phyloP scores from a whole-genome alignment of 2,113 vertebrate genomes.

The Enhydra lutris region DNA sequence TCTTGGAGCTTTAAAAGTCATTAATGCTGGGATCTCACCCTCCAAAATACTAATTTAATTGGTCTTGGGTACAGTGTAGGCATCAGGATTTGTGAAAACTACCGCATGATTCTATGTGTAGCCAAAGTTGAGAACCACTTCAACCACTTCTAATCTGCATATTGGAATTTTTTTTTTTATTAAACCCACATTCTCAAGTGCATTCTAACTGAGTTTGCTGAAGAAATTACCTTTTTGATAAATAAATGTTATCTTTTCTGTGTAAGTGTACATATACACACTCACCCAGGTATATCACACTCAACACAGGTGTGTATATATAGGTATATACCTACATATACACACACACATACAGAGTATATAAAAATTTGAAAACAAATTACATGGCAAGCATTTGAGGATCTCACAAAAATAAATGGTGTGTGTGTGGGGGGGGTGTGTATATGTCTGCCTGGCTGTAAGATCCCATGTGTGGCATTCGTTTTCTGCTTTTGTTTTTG shows the following conservation, averaged over 20 bases:
- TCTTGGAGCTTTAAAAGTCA: neutral
- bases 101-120: neutral
- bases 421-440: neutral
- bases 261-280: neutral
- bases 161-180: neutral
- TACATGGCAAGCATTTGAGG: neutral
- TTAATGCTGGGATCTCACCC: neutral
- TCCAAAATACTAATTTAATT: neutral
- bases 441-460: neutral
- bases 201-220: neutral
- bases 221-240: neutral
- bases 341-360: neutral
- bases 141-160: neutral
- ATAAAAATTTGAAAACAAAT: conserved; percentile 33
- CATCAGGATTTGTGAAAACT: neutral
- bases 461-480: neutral
- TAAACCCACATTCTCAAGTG: neutral
- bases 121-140: neutral
- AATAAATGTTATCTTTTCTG: neutral
- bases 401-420: neutral
- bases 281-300: neutral
- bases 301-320: neutral
- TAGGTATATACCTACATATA: neutral
- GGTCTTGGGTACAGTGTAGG: neutral
- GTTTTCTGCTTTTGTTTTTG: neutral